phyloP scores from a whole-genome alignment of 2,888 invertebrate genomes.

The Acanthoscelides obtectus region DNA sequence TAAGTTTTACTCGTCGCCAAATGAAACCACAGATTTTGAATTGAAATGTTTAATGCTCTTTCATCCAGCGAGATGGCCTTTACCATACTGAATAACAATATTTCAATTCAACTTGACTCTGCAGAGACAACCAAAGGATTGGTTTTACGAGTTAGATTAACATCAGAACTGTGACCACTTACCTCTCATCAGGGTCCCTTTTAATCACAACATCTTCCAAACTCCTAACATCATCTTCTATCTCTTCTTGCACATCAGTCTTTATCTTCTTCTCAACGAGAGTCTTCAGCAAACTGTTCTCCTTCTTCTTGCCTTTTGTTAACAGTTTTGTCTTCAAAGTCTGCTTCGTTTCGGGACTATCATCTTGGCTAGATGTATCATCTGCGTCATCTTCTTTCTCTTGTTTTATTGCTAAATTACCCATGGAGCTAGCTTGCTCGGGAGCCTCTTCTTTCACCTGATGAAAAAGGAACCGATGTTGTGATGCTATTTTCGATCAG shows the following conservation, averaged over 20 bases:
- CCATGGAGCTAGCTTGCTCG: slow-evolving; percentile 16
- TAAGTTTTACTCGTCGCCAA: too few relatives aligned
- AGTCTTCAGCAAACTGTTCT: slow-evolving; percentile 33
- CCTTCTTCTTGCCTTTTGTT: slow-evolving; percentile 27
- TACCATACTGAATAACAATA: too few relatives aligned
- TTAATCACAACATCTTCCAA: slow-evolving; percentile 32
- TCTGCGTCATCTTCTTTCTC: slow-evolving; percentile 37
- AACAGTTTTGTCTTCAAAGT: slow-evolving; percentile 31
- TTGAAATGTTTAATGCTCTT: too few relatives aligned
- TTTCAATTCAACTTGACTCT: too few relatives aligned
- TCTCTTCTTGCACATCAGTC: slow-evolving; percentile 32
- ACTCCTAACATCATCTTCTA: slow-evolving; percentile 35
- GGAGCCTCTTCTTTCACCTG: slow-evolving; percentile 19
- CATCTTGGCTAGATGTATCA: slow-evolving; percentile 12
- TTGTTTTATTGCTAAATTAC: slow-evolving; percentile 27
- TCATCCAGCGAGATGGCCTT: too few relatives aligned
- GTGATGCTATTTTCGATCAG: too few relatives aligned
- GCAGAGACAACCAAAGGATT: too few relatives aligned
- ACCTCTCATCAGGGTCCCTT: slow-evolving; percentile 39
- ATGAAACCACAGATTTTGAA: too few relatives aligned
- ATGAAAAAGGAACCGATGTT: background rate
- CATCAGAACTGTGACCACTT: too few relatives aligned
- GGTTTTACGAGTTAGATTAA: too few relatives aligned
- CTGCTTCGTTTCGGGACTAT: slow-evolving; percentile 24
- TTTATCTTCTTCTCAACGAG: slow-evolving; percentile 34